Base-by-base conservation (phyloP, 2,888 invertebrate genomes). In the Belgica antarctica region DNA sequence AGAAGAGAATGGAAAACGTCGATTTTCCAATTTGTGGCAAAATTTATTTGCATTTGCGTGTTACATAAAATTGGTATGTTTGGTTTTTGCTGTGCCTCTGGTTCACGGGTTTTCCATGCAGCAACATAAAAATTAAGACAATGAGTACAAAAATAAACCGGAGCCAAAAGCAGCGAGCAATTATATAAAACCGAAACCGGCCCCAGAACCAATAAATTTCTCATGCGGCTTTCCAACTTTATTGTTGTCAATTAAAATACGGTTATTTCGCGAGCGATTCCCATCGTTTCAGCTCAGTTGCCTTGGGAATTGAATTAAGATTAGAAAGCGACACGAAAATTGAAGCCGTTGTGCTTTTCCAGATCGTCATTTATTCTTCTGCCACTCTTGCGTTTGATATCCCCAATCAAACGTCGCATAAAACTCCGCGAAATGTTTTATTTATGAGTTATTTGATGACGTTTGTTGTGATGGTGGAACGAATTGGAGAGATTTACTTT, bases 31-130 rank as follows among this genome's bases (percentile, higher is more conserved):
- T 68, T 68, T 68, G 68, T 34, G 68, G 47, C 28, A 25, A 52
- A 68, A 68, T 68, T 68, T 52, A 68, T 57, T 66, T 65, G 46
- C 47, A 47, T 46, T 28, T 68, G 57, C 68, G 68, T 68, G 68
- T 68, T 57, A 68, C 68, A 68, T 52, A 68, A 68, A 68, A 46
- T 12, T 52, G 31, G 25, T 66, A 22, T 57, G 25, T 28, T 28
- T 15, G 22, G 36, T 19, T 27, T n/a, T n/a, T 22, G 63, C 25
- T 10, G 7, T 63, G 10, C 36, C 31, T n/a, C 15, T 34, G 8
- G 5, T 17, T 34, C 27, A n/a, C n/a, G n/a, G 46, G 34, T n/a
- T 19, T 46, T 22, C 17, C 28, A n/a, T 25, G 34, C 25, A 65
- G 17, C 17, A 17, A 27, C 3, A 63, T 41, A 41, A 63, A 63